phyloP scores from a whole-genome alignment of 37 sponge, comb jelly and placozoan genomes.

The Cladorhizidae sp. region DNA sequence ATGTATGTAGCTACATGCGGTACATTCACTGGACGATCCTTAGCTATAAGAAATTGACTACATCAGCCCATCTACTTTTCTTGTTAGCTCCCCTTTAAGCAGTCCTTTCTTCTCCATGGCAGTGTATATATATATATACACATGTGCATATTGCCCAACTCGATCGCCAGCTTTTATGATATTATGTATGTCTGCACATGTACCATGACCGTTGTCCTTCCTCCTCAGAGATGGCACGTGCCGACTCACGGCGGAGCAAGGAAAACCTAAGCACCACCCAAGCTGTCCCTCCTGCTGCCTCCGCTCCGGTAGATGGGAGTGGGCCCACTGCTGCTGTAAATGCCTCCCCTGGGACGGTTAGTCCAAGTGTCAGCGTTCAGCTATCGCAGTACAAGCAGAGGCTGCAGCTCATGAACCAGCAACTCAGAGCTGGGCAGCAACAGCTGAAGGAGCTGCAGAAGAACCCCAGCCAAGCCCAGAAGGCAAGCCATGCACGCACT shows the following conservation, averaged over 20 bases:
- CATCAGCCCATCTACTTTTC: no score
- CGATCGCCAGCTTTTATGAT: no score
- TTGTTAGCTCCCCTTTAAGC: no score
- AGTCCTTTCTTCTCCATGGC: no score
- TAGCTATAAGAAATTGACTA: no score
- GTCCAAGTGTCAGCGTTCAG: slow-evolving; percentile 25
- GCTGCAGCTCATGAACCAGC: slow-evolving; percentile 77
- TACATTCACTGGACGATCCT: no score
- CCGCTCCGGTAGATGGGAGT: neutral
- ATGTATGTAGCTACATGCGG: no score
- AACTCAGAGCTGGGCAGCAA: slow-evolving; percentile 71
- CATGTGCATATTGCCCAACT: no score
- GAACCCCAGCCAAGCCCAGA: slow-evolving; percentile 55
- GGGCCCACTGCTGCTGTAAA: neutral
- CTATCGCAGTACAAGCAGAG: slow-evolving; percentile 77
- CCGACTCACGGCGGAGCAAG: slow-evolving; percentile 15
- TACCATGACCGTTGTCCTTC: no score
- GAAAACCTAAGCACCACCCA: neutral
- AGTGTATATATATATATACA: no score
- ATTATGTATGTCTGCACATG: no score
- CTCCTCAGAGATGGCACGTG: neutral
- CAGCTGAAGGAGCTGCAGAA: slow-evolving; percentile 84
- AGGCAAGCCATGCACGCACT: slow-evolving; percentile 36
- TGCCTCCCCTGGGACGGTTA: neutral
- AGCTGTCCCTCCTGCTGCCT: neutral